A percentile compares a stretch with the other conserved stretches of the same genome.
Evolutionary conservation across 2,113 vertebrate genomes (phyloP).

Genomic region (Jacana jacana): DNA sequence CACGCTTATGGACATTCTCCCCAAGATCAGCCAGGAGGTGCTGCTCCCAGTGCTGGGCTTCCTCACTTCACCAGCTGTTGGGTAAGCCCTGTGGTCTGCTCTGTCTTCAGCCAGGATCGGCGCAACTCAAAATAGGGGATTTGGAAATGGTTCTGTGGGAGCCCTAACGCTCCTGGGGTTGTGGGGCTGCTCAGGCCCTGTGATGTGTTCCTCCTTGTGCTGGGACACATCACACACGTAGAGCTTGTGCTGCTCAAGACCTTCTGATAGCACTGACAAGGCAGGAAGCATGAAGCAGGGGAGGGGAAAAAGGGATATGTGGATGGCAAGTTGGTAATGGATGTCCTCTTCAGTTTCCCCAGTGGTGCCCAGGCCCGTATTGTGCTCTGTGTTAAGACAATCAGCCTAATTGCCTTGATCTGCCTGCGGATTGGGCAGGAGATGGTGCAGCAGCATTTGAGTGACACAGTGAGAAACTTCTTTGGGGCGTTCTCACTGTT

Average conservation of each 20-base stretch:
- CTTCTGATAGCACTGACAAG: neutral
- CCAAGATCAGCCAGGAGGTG: constrained; percentile 95
- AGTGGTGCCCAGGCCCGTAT: constrained; percentile 92
- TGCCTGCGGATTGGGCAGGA: constrained; percentile 94
- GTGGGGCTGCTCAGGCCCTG: neutral
- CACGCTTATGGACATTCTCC: constrained; percentile 97
- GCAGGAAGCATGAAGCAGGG: neutral
- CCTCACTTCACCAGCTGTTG: constrained; percentile 84
- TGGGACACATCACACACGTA: neutral
- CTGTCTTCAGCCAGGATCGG: neutral
- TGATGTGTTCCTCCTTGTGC: neutral
- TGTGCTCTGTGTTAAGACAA: constrained; percentile 90
- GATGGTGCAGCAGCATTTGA: constrained; percentile 97
- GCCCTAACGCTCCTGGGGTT: rapidly evolving
- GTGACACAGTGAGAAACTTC: constrained; percentile 85
- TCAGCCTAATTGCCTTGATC: constrained; percentile 93
- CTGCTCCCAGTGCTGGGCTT: constrained; percentile 90
- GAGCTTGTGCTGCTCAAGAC: neutral
- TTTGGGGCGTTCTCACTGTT: constrained; percentile 89
- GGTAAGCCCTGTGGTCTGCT: constrained; percentile 67
- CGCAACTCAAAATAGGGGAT: neutral
- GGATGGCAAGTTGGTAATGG: neutral
- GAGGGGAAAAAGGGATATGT: neutral
- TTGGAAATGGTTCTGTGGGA: neutral
- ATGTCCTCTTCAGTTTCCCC: constrained; percentile 82